A percentile compares a stretch with the other conserved stretches of the same genome.
phyloP scores from a whole-genome alignment of 2,797 vertebrate genomes.

The Coranthus polyacanthus region DNA sequence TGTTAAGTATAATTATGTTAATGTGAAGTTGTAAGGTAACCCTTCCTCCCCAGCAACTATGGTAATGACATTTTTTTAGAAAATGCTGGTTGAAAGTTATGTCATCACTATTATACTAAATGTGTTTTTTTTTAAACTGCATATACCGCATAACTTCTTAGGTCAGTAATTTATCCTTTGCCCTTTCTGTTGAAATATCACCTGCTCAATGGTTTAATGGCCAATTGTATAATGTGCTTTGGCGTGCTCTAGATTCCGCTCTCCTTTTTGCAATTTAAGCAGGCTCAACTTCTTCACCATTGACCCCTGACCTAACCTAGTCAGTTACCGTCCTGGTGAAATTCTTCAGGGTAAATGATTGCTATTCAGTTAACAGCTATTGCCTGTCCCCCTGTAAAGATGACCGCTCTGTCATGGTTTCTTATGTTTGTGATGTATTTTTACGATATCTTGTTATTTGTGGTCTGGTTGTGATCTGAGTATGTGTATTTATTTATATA shows the following conservation, averaged over 20 bases:
- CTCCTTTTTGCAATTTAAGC: slow-evolving; percentile 38
- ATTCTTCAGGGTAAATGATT: neutral
- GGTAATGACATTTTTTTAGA: neutral
- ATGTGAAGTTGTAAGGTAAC: slow-evolving; percentile 27
- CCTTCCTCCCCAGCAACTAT: neutral
- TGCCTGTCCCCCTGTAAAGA: too few species aligned
- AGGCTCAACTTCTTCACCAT: slow-evolving; percentile 21
- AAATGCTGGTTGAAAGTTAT: slow-evolving; percentile 35
- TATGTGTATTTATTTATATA: neutral
- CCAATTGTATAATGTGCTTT: slow-evolving; percentile 53
- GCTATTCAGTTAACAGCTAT: too few species aligned
- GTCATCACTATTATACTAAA: slow-evolving; percentile 34
- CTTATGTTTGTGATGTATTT: neutral
- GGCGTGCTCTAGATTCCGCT: slow-evolving; percentile 32
- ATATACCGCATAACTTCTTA: slow-evolving; percentile 34
- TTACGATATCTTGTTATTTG: neutral
- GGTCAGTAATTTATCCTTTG: slow-evolving; percentile 47
- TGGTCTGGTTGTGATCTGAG: too few species aligned
- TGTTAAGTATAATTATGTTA: slow-evolving; percentile 24
- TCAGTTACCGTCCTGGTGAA: too few species aligned
- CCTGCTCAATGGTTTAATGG: slow-evolving; percentile 53
- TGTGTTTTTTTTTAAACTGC: slow-evolving; percentile 54
- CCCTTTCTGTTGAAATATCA: slow-evolving; percentile 68
- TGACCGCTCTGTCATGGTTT: too few species aligned
- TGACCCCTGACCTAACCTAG: too few species aligned